phyloP scores from a whole-genome alignment of 2,113 vertebrate species.

The Brienomyrus brachyistius region DNA sequence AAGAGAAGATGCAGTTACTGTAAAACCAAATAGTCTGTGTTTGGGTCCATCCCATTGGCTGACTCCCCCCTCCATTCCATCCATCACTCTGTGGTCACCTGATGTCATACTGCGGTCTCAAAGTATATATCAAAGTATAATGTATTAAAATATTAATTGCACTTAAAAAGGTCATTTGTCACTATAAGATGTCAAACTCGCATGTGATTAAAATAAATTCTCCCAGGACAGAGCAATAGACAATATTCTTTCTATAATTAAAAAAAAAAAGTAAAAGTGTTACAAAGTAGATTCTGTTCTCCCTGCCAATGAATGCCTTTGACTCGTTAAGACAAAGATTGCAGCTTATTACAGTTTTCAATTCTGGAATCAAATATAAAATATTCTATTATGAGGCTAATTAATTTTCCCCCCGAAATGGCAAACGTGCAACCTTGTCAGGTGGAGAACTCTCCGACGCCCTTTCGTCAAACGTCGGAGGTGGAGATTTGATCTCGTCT shows the following conservation, averaged over 20 bases:
- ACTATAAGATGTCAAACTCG: background rate
- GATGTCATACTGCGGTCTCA: background rate
- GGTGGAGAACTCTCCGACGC: constrained; percentile 99
- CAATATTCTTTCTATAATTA: background rate
- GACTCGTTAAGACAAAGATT: constrained; percentile 88
- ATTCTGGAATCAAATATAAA: constrained; percentile 99
- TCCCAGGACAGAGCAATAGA: background rate
- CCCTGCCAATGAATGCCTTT: constrained; percentile 50
- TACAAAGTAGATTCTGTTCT: background rate
- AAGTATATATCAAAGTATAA: background rate
- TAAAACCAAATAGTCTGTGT: background rate
- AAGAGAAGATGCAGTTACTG: background rate
- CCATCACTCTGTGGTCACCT: background rate
- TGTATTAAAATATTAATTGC: background rate
- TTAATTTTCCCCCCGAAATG: constrained; percentile 99
- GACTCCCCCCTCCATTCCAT: background rate
- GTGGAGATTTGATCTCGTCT: constrained; percentile 99
- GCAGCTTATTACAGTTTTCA: constrained; percentile 98
- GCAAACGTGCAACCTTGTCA: constrained; percentile 99
- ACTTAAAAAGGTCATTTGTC: background rate
- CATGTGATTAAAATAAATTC: constrained; percentile 1
- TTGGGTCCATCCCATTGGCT: background rate
- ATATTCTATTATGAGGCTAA: constrained; percentile 99
- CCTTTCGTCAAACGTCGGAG: constrained; percentile 99
- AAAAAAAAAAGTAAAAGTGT: background rate